These are phyloP conservation scores for Axea sp. DNA, from an alignment of 2,888 invertebrate species.

Conservation along the genomic window DNA sequence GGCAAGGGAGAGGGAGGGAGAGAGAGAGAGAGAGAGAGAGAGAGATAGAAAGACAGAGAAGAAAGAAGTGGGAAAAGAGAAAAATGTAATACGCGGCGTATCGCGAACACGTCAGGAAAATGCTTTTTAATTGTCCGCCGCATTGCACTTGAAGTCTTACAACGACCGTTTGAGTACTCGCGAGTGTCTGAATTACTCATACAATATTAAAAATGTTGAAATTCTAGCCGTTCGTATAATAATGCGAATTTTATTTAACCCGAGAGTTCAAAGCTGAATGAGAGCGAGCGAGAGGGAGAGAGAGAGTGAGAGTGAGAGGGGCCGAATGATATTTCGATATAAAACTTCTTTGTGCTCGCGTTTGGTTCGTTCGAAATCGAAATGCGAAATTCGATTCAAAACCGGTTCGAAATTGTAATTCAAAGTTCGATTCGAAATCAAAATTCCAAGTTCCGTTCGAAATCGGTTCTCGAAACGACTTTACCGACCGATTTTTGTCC, in stretches of 20 bases:
- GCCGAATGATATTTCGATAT: conserved; percentile 28
- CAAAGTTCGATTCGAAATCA: too few relatives aligned
- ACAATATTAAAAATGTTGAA: conserved; percentile 57
- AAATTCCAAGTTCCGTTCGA: too few relatives aligned
- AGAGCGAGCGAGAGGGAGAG: conserved; percentile 11
- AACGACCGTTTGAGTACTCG: conserved; percentile 51
- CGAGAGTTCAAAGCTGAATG: conserved; percentile 37
- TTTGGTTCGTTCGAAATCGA: conserved; percentile 24
- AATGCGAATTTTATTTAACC: conserved; percentile 54
- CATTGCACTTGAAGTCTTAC: conserved; percentile 56
- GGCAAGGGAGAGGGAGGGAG: too few relatives aligned
- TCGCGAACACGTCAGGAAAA: conserved; percentile 48
- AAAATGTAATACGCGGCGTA: conserved; percentile 38
- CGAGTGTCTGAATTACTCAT: conserved; percentile 51
- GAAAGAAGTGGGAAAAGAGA: conserved; percentile 10
- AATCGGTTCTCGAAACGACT: conserved; percentile 30
- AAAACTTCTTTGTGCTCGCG: conserved; percentile 35
- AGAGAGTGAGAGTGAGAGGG: not conserved
- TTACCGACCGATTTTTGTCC: not conserved
- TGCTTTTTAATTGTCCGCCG: conserved; percentile 57
- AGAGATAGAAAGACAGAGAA: too few relatives aligned
- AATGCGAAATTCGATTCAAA: too few relatives aligned
- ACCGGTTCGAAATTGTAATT: too few relatives aligned
- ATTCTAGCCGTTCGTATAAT: conserved; percentile 50
- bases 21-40: too few relatives aligned